Evolutionary conservation across 2,797 vertebrate species (phyloP), one percentile per base, ranked within the genome.

Genomic region (Acanthiza pusilla): DNA sequence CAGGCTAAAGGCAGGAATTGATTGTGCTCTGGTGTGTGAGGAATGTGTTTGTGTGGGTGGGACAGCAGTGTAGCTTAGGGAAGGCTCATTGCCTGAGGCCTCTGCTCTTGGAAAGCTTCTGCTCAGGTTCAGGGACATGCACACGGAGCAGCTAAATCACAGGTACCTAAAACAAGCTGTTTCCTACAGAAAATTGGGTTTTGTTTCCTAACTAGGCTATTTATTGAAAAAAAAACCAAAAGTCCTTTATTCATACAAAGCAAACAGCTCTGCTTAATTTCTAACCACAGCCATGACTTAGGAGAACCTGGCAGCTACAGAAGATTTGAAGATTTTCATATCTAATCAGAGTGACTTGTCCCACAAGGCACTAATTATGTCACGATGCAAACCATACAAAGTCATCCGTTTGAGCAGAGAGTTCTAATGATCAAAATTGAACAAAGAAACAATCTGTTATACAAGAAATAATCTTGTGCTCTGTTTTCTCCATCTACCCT

Each of bases 311-410:
- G 78, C 67, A 89, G 77, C 70, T 91, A 61, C 53, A 77, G 66
- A 86, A 80, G 54, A 83, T 43, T 16, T 78, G 67, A 77, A 85
- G 65, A 94, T 85, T 94, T 94, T 84, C 43, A 22, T 53, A 42
- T 68, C 93, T 95, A 91, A 95, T 93, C 83, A 93, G 78, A 77
- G 86, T 85, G 83, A 88, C 85, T 85, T 96, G 89, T 91, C 85
- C 60, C n/a, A 89, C 55, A 92, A 75, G 67, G 66, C 90, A 88
- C 77, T 89, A 96, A 95, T 91, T 92, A 84, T 68, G 53, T 79
- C 85, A 84, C 51, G 62, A 58, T 60, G n/a, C 60, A 54, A 91
- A 54, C 66, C 72, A 88, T 25, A 68, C 16, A 76, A 91, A 47
- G 13, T 65, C 76, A 91, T 45, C 26, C 43, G 11, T 58, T 96